These are phyloP conservation scores for Thaleichthys pacificus DNA, from an alignment of 2,797 vertebrate species.

Conservation along the genomic window DNA sequence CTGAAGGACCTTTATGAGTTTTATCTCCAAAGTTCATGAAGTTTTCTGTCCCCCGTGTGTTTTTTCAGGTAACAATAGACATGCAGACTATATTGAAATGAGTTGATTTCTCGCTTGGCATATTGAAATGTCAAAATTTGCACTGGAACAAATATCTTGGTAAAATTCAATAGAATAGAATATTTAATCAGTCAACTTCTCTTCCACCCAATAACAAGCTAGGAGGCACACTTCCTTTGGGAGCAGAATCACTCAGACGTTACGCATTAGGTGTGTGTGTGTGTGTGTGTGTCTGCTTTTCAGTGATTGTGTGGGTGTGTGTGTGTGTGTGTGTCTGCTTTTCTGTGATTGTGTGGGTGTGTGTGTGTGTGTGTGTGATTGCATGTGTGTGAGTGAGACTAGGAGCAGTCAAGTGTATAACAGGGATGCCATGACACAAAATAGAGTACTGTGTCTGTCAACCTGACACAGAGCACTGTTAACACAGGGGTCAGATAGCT, in stretches of 20 bases:
- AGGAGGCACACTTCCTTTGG: constrained; percentile 37
- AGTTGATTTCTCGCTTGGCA: constrained; percentile 67
- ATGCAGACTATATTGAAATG: constrained; percentile 57
- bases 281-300: constrained; percentile 7
- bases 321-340: constrained; percentile 8
- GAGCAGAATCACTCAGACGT: constrained; percentile 55
- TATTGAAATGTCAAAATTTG: constrained; percentile 80
- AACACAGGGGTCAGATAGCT: too few relatives aligned
- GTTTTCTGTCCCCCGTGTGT: constrained; percentile 6
- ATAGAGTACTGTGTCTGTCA: background rate
- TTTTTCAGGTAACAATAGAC: constrained; percentile 44
- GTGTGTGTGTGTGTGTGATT: background rate
- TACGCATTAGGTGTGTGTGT: constrained; percentile 16
- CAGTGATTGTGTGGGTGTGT: constrained; percentile 12
- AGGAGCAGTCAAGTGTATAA: constrained; percentile 17
- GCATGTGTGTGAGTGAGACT: constrained; percentile 5
- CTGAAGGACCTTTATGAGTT: background rate
- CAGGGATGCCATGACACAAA: background rate
- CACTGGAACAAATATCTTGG: constrained; percentile 72
- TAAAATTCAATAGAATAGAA: constrained; percentile 67
- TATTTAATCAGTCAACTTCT: constrained; percentile 60
- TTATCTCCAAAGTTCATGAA: constrained; percentile 42
- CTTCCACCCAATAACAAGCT: constrained; percentile 57
- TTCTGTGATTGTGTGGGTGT: constrained; percentile 10
- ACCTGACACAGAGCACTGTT: too few relatives aligned